Base-by-base conservation (phyloP, 1,140 invertebrate genomes). In the Drosophila bifasciata region DNA sequence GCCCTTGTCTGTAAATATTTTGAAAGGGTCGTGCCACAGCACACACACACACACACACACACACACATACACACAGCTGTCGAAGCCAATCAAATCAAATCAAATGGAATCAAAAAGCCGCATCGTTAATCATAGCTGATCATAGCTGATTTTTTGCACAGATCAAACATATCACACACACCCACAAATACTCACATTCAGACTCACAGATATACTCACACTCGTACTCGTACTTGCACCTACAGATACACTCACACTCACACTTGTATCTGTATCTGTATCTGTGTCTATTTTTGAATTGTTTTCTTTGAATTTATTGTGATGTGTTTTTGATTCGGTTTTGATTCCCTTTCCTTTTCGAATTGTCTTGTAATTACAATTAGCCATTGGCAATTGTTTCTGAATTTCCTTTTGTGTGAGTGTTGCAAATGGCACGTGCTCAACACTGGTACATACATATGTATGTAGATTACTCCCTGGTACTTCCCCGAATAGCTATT, bases 1-100 rank as follows among this genome's bases (percentile, higher is more conserved):
- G 63, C 68, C 49, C 75, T 64, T 64, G 67, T 76, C 64, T 62
- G 53, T 79, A 84, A 84, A 84, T 83, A 75, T 83, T 84, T 84
- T 84, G 80, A 84, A 79, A 84, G 80, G 79, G 69, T 72, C 16
- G 43, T 1, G 32, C 32, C 32, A 13, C 32, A 13, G 32, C n/a
- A n/a, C n/a, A n/a, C n/a, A n/a, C n/a, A n/a, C n/a, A n/a, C n/a
- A n/a, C n/a, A n/a, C n/a, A n/a, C n/a, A n/a, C n/a, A n/a, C n/a
- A n/a, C n/a, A n/a, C n/a, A n/a, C n/a, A n/a, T n/a, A n/a, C n/a
- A 1, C 32, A 13, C 32, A 36, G 32, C 32, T 11, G 32, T 13
- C 49, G 21, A 7, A 28, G 39, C 48, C 53, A 60, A 53, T 69
- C 23, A 59, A 70, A 40, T 53, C 36, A 41, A 55, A 17, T 46